A percentile compares a stretch with the other conserved stretches of the same genome.
Evolutionary conservation across 1,140 invertebrate species (phyloP).

Genomic region (Leptopilina clavipes): DNA sequence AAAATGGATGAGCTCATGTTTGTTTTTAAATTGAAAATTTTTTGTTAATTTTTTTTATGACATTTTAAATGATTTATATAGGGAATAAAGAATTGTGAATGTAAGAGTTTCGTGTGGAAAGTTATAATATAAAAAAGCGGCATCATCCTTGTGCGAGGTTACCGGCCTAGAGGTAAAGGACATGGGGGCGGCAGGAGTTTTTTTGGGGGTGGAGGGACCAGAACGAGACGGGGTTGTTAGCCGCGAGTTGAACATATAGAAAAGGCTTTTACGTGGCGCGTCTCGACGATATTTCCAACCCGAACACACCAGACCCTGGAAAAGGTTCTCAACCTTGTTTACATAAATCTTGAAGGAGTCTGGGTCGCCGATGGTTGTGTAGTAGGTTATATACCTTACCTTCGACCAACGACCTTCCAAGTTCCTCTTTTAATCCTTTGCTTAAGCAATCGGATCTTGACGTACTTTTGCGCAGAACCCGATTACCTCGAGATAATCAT

Average conservation of each 20-base stretch:
- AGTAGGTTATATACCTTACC: conserved; percentile 5
- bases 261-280: conserved; percentile 10
- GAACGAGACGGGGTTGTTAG: conserved; percentile 26
- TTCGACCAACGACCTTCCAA: conserved; percentile 8
- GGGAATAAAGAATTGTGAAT: no score
- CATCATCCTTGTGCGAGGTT: background rate
- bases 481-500: conserved; percentile 17
- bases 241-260: conserved; percentile 17
- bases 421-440: conserved; percentile 8
- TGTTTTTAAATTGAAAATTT: no score
- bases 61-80: no score
- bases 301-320: background rate
- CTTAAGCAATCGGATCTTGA: conserved; percentile 8
- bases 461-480: conserved; percentile 15
- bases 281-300: conserved; percentile 1
- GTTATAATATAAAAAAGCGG: background rate
- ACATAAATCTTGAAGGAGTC: conserved; percentile 26
- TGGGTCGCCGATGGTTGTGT: background rate
- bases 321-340: conserved; percentile 18
- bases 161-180: conserved; percentile 20
- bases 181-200: conserved; percentile 9
- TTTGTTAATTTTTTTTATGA: no score
- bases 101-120: background rate
- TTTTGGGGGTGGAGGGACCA: background rate
- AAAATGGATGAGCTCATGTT: no score